Evolutionary conservation across 2,113 vertebrate species (phyloP).

Genomic region (Catharus bicknelli): DNA sequence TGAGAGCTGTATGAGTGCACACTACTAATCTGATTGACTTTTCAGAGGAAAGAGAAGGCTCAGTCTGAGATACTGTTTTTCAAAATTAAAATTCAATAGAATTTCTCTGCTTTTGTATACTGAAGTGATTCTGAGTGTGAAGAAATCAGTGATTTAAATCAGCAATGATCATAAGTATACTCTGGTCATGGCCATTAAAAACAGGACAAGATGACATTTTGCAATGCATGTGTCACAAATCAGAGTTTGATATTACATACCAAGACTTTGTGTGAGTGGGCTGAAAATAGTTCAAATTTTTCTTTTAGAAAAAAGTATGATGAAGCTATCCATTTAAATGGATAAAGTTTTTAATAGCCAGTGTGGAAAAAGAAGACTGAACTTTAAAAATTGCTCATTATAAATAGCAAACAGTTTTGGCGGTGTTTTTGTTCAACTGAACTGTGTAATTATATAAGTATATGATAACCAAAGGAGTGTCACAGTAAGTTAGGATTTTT

Average conservation of each 20-base stretch:
- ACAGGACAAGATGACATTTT: neutral
- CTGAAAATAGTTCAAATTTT: constrained; percentile 21
- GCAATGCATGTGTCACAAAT: neutral
- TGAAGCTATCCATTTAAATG: neutral
- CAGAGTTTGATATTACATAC: neutral
- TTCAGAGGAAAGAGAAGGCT: constrained; percentile 14
- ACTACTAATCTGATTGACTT: constrained; percentile 17
- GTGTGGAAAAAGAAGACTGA: neutral
- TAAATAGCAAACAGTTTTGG: neutral
- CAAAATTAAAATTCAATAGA: neutral
- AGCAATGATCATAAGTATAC: neutral
- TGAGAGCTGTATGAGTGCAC: neutral
- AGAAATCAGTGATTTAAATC: constrained; percentile 10
- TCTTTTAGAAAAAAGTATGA: neutral
- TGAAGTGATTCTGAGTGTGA: constrained; percentile 16
- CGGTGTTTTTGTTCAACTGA: neutral
- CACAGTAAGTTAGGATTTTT: neutral
- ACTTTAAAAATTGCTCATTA: neutral
- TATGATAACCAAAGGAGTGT: neutral
- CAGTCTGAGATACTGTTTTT: neutral
- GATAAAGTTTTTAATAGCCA: neutral
- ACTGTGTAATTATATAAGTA: neutral
- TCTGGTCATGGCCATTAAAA: neutral
- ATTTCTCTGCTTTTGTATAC: neutral
- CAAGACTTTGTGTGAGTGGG: neutral